Evolutionary conservation across 2,888 invertebrate species (phyloP).

Genomic region (Eretmocerus hayati): DNA sequence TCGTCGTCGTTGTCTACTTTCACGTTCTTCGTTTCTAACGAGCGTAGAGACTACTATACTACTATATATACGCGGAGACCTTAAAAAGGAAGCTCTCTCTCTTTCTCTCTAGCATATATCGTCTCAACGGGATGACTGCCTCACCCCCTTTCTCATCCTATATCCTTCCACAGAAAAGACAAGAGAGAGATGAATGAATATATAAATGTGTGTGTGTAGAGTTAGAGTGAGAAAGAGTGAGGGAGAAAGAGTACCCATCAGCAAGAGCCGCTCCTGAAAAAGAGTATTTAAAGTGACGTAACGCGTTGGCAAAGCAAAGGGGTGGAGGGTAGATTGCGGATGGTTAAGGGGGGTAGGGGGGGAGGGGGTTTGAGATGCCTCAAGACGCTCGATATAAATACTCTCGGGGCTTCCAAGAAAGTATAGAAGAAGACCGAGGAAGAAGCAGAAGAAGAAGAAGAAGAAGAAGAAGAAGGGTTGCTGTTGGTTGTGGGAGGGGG

Average conservation of each 20-base stretch:
- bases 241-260: too few relatives aligned
- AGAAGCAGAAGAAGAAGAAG: background rate
- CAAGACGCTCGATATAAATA: constrained; percentile 47
- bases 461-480: background rate
- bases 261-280: constrained; percentile 26
- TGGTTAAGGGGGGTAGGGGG: constrained; percentile 18
- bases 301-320: constrained; percentile 24
- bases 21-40: too few relatives aligned
- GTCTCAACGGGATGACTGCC: background rate
- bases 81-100: constrained; percentile 17
- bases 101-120: constrained; percentile 1
- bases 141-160: background rate
- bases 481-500: background rate
- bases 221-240: too few relatives aligned
- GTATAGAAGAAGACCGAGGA: constrained; percentile 22
- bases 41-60: too few relatives aligned
- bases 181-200: too few relatives aligned
- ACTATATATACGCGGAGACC: too few relatives aligned
- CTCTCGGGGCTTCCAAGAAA: constrained; percentile 23
- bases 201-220: too few relatives aligned
- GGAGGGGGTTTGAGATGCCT: constrained; percentile 44
- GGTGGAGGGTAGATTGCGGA: constrained; percentile 15
- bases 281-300: constrained; percentile 46
- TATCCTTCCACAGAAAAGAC: too few relatives aligned
- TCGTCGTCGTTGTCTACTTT: too few relatives aligned